These are phyloP conservation scores for Drosophila colorata DNA, from an alignment of 2,888 invertebrate species.

Conservation along the genomic window DNA sequence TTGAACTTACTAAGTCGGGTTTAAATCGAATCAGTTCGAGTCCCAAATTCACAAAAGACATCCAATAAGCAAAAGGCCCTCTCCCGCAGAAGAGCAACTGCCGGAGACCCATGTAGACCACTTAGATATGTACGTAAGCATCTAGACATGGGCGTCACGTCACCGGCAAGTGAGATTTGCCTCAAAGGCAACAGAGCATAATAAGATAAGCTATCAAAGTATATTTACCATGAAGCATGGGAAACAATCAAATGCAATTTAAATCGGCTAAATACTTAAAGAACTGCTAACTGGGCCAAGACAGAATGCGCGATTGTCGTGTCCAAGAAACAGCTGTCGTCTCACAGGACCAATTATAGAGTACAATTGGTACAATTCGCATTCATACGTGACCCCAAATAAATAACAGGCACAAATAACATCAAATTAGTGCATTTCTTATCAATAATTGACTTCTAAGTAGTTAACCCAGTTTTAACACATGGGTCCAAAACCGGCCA, in stretches of 20 bases:
- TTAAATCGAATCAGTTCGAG: too few relatives aligned
- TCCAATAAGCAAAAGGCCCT: too few relatives aligned
- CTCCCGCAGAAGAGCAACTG: neutral
- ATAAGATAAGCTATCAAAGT: neutral
- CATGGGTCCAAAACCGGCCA: too few relatives aligned
- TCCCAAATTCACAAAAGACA: too few relatives aligned
- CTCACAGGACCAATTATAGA: neutral
- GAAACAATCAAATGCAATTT: neutral
- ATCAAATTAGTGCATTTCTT: neutral
- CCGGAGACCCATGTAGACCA: neutral
- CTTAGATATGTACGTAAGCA: conserved; percentile 2
- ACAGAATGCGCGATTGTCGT: neutral
- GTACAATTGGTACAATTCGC: neutral
- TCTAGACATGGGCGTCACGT: conserved; percentile 19
- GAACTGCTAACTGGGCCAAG: conserved; percentile 20
- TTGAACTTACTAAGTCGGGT: too few relatives aligned
- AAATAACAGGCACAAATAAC: neutral
- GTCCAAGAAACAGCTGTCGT: conserved; percentile 1
- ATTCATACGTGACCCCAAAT: too few relatives aligned
- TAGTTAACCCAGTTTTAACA: too few relatives aligned
- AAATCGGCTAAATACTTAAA: conserved; percentile 2
- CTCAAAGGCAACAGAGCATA: neutral
- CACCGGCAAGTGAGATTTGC: neutral
- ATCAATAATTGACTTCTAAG: too few relatives aligned
- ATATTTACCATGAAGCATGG: neutral